Evolutionary conservation across 2,888 invertebrate species (phyloP), one percentile per base, ranked within the genome.

Genomic region (Cephonodes hylas): DNA sequence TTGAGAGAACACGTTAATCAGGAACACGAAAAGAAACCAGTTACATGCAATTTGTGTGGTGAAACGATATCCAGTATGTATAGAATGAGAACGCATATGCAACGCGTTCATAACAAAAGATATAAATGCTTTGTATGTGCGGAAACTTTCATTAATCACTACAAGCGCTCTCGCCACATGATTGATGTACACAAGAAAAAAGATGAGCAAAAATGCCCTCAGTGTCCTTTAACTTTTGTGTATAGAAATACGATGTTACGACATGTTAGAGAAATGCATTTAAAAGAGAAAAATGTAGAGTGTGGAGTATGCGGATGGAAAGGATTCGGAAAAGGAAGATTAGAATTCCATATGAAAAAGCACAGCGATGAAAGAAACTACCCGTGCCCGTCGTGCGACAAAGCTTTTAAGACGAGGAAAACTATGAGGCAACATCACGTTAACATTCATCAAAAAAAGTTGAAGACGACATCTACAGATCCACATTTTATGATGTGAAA

Each of bases 121-220:
- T 88, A 85, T 66, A 85, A 85, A 60, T 94, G 93, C 64, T 72
- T 82, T 0, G 73, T 83, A 1, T 89, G 88, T 58, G 62, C 80
- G 0, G 79, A 80, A 53, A 78, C 68, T 0, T 88, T 88, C 58
- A 70, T 76, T n/a, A 79, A 77, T 20, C 77, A 80, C 46, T 80
- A 81, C 62, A 79, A 77, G 58, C 66, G 81, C 2, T 77, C 76
- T 1, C 66, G 74, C 15, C 83, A 85, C 56, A 80, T 83, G 79
- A 80, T 76, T 0, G 67, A 71, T 0, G 81, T 79, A 0, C 83
- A 84, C 42, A 79, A 77, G 48, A 77, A 73, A 42, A 67, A 64
- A 7, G 59, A 65, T 8, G 57, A 44, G 18, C 38, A 64, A 7
- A 61, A 64, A 25, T 70, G 68, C 46, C 60, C 64, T 0, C 31